phyloP scores from a whole-genome alignment of 2,113 vertebrate genomes.

The Stigmatopora argus region DNA sequence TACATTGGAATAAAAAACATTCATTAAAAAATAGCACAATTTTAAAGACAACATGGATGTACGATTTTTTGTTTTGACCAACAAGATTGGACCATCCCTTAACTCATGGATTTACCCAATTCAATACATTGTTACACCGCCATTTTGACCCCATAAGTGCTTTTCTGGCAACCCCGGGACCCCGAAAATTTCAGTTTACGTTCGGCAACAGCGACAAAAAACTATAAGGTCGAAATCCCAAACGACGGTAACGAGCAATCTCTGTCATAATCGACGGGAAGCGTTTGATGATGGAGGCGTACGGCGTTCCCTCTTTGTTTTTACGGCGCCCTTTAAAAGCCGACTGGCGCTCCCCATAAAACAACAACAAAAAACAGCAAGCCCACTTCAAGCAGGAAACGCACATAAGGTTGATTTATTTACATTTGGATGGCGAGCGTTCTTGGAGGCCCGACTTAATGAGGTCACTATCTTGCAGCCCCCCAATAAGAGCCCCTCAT shows the following conservation, averaged over 20 bases:
- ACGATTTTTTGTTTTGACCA: too few species aligned
- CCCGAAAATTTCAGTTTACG: constrained; percentile 19
- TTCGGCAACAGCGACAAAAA: neutral
- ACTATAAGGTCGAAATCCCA: constrained; percentile 27
- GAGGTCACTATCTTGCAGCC: constrained; percentile 58
- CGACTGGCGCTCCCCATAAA: constrained; percentile 31
- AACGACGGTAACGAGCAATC: constrained; percentile 51
- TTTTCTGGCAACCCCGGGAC: neutral
- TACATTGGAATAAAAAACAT: too few species aligned
- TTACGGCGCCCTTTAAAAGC: constrained; percentile 39
- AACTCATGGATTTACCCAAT: too few species aligned
- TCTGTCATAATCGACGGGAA: constrained; percentile 43
- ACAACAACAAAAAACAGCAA: constrained; percentile 49
- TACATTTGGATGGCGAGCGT: constrained; percentile 56
- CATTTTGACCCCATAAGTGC: too few species aligned
- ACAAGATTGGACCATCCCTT: too few species aligned
- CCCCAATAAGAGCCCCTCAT: constrained; percentile 40
- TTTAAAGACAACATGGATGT: too few species aligned
- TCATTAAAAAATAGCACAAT: too few species aligned
- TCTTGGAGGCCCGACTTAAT: constrained; percentile 53
- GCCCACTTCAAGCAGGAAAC: constrained; percentile 49
- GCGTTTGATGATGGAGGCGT: constrained; percentile 26
- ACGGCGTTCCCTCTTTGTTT: constrained; percentile 37
- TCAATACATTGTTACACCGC: too few species aligned
- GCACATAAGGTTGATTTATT: constrained; percentile 63